A percentile compares a stretch with the other conserved stretches of the same genome.
These are phyloP conservation scores for Clusia tigrina DNA, from an alignment of 2,888 invertebrate species.

Conservation along the genomic window DNA sequence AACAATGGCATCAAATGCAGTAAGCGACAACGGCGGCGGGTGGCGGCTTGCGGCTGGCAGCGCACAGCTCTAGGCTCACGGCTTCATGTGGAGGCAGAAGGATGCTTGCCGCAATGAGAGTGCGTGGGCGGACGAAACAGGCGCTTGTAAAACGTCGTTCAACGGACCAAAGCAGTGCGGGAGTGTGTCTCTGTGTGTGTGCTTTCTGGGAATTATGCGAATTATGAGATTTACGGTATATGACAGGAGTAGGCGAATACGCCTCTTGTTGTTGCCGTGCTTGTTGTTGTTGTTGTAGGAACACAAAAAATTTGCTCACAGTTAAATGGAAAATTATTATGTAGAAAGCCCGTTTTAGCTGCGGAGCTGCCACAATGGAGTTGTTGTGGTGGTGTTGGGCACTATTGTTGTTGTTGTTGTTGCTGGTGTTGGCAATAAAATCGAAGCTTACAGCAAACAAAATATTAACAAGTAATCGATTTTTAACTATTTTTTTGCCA, in stretches of 20 bases:
- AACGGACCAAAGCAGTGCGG: neutral
- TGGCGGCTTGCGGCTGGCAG: constrained; percentile 12
- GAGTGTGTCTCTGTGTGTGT: neutral
- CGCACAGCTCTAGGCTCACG: constrained; percentile 6
- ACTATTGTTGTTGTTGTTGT: neutral
- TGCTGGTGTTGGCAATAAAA: constrained; percentile 33
- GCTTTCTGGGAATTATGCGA: constrained; percentile 23
- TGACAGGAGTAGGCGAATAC: constrained; percentile 17
- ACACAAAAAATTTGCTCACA: neutral
- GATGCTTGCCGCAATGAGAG: neutral
- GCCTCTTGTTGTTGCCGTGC: constrained; percentile 5
- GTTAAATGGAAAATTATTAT: neutral
- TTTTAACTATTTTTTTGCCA: too few relatives aligned
- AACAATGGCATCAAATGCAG: constrained; percentile 29
- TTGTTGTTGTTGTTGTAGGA: neutral
- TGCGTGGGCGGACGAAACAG: constrained; percentile 9
- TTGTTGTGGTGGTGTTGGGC: constrained; percentile 1
- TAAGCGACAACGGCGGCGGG: constrained; percentile 35
- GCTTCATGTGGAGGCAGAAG: constrained; percentile 9
- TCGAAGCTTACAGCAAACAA: neutral
- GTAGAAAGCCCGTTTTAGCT: neutral
- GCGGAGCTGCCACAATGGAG: constrained; percentile 3
- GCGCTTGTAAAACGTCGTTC: neutral
- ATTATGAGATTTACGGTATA: constrained; percentile 22
- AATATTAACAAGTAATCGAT: neutral